Evolutionary conservation across 2,113 vertebrate genomes (phyloP).

Genomic region (Eupsittula cactorum): DNA sequence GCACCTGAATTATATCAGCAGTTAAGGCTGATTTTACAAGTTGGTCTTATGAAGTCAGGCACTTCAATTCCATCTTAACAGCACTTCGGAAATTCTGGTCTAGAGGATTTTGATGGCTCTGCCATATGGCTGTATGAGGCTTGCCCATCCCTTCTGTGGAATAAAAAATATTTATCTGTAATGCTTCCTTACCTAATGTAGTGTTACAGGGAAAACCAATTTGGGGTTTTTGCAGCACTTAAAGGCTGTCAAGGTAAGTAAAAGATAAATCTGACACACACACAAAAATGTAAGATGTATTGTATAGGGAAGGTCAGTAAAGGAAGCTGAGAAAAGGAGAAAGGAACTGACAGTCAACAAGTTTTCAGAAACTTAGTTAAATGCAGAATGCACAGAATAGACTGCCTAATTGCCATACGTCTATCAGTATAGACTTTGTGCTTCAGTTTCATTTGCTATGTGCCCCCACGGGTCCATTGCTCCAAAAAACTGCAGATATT

Average conservation of each 20-base stretch:
- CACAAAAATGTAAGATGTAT: not conserved
- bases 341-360: not conserved
- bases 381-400: not conserved
- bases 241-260: not conserved
- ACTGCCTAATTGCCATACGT: not conserved
- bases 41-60: not conserved
- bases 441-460: not conserved
- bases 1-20: not conserved
- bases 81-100: not conserved
- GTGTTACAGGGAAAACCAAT: not conserved
- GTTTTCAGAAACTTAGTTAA: not conserved
- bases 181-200: not conserved
- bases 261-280: not conserved
- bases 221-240: not conserved
- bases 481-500: not conserved
- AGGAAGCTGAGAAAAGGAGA: not conserved
- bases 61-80: not conserved
- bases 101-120: not conserved
- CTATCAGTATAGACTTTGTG: not conserved
- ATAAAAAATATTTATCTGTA: too few relatives aligned
- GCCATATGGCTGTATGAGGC: not conserved
- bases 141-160: not conserved
- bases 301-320: not conserved
- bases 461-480: not conserved
- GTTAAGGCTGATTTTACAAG: not conserved